phyloP scores from a whole-genome alignment of 2,113 vertebrate species.

The Platycercus adscitus region DNA sequence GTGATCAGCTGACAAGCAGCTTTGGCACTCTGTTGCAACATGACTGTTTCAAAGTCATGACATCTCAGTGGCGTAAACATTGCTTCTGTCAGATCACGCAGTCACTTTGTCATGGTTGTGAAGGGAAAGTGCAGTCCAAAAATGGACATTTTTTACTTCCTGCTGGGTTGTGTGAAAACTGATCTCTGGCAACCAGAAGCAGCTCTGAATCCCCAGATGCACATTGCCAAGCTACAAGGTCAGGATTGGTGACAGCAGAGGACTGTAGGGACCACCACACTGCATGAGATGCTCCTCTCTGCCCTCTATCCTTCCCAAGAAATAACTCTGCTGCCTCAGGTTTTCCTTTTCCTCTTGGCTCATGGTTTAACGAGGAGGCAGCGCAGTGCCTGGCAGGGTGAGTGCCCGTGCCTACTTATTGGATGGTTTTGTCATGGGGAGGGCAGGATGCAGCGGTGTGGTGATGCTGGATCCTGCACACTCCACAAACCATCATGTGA shows the following conservation, averaged over 20 bases:
- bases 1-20: not conserved
- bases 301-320: not conserved
- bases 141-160: not conserved
- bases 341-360: not conserved
- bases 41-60: not conserved
- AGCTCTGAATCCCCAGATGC: not conserved
- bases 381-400: fast-evolving
- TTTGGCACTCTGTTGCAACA: not conserved
- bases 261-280: not conserved
- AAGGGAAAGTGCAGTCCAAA: not conserved
- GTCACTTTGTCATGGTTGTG: fast-evolving
- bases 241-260: fast-evolving
- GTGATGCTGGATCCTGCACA: fast-evolving
- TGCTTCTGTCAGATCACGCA: not conserved
- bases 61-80: not conserved
- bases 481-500: not conserved
- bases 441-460: fast-evolving
- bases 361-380: not conserved
- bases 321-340: not conserved
- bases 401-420: fast-evolving
- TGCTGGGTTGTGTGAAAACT: not conserved
- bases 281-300: not conserved
- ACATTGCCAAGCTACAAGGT: not conserved
- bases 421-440: fast-evolving
- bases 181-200: not conserved